Conservation (phyloP, 2,888 invertebrate species). For the Strigamia maritima region DNA sequence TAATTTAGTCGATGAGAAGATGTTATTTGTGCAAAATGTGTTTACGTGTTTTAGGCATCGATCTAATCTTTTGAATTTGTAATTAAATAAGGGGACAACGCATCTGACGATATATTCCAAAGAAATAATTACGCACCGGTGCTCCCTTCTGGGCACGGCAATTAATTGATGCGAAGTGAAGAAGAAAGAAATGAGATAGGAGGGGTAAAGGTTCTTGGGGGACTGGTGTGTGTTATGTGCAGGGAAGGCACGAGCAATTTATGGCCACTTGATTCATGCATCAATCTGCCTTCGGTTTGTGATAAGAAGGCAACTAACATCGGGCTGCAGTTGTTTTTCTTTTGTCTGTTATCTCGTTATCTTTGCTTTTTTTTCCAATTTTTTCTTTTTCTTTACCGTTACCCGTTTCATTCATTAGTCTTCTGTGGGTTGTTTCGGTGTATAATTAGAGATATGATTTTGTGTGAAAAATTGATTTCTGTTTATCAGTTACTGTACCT, state of each 20-base stretch:
- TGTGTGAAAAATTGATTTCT: not conserved
- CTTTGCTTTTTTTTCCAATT: not conserved
- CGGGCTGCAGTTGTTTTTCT: not conserved
- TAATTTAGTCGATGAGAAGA: conserved; percentile 10
- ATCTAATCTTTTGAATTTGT: conserved; percentile 15
- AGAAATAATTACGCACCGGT: conserved; percentile 10
- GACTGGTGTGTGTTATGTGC: not conserved
- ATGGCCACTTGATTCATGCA: conserved; percentile 10
- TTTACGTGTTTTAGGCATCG: conserved; percentile 5
- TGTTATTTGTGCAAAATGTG: conserved; percentile 1
- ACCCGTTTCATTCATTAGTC: not conserved
- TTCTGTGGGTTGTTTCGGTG: not conserved
- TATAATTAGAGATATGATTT: conserved; percentile 5
- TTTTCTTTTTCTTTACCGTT: not conserved
- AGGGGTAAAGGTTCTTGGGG: not conserved
- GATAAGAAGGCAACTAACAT: not conserved
- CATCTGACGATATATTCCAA: not conserved
- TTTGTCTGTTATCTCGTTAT: not conserved
- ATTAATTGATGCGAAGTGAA: conserved; percentile 6
- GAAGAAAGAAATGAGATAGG: not conserved
- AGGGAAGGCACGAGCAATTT: not conserved
- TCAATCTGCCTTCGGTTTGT: conserved; percentile 6
- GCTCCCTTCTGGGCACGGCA: conserved; percentile 10
- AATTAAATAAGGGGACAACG: conserved; percentile 8
- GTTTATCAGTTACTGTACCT: not conserved